Evolutionary conservation across 2,113 vertebrate genomes (phyloP), one percentile per base, ranked within the genome.

Genomic region (Pelmatolapia mariae): DNA sequence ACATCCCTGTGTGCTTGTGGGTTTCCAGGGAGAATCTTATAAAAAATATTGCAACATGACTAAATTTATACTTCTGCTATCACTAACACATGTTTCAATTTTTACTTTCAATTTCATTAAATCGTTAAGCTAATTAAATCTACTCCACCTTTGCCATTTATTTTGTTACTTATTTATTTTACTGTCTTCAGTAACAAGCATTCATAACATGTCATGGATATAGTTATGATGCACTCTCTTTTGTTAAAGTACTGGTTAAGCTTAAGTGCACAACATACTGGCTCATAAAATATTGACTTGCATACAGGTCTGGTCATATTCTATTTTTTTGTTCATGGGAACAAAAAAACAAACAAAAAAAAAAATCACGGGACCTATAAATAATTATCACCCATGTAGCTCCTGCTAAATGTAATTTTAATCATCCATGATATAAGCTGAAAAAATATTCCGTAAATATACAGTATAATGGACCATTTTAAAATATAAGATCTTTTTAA

Each of bases 41-140:
- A 73, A 90, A 94, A 90, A 26, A n/a, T 86, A 91, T 91, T 92
- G 87, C 61, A 92, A 63, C 26, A 61, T 83, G 93, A 89, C 86
- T 90, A 87, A 86, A 93, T 86, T 88, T 86, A 91, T 84, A 91
- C 78, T 84, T 89, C 83, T 54, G 71, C 85, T 86, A 80, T 82
- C 83, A 54, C 11, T 85, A 50, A 59, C 15, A 83, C 79, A 29
- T 13, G 19, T 89, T 85, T 85, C 61, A 78, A 78, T 86, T 83
- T 8, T 61, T 40, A 22, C 36, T 53, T 80, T 24, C 26, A 54
- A 31, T 19, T 82, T 54, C 2, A 40, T 73, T 10, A 78, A 31
- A 50, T 78, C 71, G 50, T 18, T 78, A 38, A 38, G 71, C 15
- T 8, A 66, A 66, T 66, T n/a, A 78, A 3, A 78, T 50, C 26